Evolutionary conservation across 2,113 vertebrate genomes (phyloP).

Genomic region (Leptobrachium leishanense): DNA sequence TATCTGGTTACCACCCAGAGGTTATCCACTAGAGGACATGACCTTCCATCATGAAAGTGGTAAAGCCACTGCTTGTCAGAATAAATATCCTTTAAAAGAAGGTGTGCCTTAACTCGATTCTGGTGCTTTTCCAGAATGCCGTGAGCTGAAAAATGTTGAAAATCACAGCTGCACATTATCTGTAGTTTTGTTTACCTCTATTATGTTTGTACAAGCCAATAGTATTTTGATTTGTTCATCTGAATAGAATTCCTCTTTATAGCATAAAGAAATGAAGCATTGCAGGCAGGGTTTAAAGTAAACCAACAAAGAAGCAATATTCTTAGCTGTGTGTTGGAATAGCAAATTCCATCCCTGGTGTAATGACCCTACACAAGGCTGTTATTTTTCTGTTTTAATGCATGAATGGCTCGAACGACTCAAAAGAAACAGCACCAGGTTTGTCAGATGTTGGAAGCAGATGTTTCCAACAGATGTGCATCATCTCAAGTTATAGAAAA

Average conservation of each 20-base stretch:
- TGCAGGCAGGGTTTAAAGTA: conserved; percentile 1
- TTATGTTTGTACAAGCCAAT: background rate
- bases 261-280: background rate
- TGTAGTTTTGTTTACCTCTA: too few relatives aligned
- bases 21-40: too few relatives aligned
- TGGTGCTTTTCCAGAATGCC: too few relatives aligned
- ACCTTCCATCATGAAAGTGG: too few relatives aligned
- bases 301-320: background rate
- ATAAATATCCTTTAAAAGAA: too few relatives aligned
- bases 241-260: background rate
- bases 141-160: too few relatives aligned
- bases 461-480: conserved; percentile 37
- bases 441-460: conserved; percentile 42
- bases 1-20: too few relatives aligned
- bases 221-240: background rate
- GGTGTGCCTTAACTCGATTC: too few relatives aligned
- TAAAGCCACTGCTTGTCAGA: too few relatives aligned
- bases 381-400: conserved; percentile 33
- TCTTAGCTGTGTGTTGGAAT: background rate
- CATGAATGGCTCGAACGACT: conserved; percentile 10
- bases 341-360: background rate
- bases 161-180: too few relatives aligned
- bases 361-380: conserved; percentile 22
- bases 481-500: background rate
- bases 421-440: conserved; percentile 20